Base-by-base conservation (phyloP, 2,797 vertebrate genomes). In the Sebastes oblongus region DNA sequence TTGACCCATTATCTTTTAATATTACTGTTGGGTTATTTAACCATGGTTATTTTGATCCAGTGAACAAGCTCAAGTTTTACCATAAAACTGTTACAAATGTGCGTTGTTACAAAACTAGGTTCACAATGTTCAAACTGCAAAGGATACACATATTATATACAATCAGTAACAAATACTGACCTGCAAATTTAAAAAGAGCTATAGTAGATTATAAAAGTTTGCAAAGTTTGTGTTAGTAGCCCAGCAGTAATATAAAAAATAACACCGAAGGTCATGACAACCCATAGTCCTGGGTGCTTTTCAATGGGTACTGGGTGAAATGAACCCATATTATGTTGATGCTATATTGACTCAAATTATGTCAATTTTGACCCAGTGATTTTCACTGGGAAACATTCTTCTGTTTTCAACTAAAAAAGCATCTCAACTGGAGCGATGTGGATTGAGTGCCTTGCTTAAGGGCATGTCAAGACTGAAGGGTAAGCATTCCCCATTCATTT, bases 401-500 rank as follows among this genome's bases (percentile, higher is more conserved):
- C 5, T 50, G 50, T 58, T 59, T 46, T 36, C 24, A 54, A 16
- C 18, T 39, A 2, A 59, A 71, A 77, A 55, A 4, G 2, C 10
- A 36, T 54, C 10, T 75, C 6, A 6, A 46, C 14, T 10, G 18
- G 2, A 34, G 58, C 34, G 36, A 34, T 29, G 27, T 61, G 52
- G 12, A 55, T 24, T 25, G 32, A 77, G 30, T 25, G 52, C 22
- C 34, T 77, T 39, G 67, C 42, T 68, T 18, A 18, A 64, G 34
- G 42, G 56, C 46, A 71, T 22, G 69, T 72, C 62, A 78, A 27
- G n/a, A 74, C 27, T 72, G 42, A 72, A 62, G 42, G 25, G 7
- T 77, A 24, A 70, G 11, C 55, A 66, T 58, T 78, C 18, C 67
- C 42, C 24, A 14, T 65, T 87, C 34, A 46, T 70, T 77, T 62